phyloP scores from a whole-genome alignment of 2,888 invertebrate genomes.

The Papilio gigon region DNA sequence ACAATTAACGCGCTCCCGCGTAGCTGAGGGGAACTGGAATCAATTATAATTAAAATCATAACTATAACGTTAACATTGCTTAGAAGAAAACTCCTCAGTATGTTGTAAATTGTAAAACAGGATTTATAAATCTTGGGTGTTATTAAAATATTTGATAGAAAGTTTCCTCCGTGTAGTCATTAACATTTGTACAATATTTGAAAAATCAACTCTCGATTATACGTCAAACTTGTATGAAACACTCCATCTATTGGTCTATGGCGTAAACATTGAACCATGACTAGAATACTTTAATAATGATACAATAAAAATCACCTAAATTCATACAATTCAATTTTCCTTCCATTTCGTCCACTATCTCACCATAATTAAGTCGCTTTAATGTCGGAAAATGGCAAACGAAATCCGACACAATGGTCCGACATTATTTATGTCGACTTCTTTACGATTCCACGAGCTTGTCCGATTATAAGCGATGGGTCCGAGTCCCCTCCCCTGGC shows the following conservation, averaged over 20 bases:
- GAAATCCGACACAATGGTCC: conserved; percentile 8
- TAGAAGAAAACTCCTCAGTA: background rate
- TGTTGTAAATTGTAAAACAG: background rate
- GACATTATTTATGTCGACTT: conserved; percentile 28
- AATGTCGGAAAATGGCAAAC: conserved; percentile 13
- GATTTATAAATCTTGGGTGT: background rate
- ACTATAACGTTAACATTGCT: background rate
- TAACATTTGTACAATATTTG: no score
- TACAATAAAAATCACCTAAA: background rate
- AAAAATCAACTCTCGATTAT: background rate
- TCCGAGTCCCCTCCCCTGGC: background rate
- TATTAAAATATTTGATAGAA: background rate
- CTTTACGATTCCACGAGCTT: conserved; percentile 23
- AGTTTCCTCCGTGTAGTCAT: no score
- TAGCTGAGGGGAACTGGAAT: background rate
- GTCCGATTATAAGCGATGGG: conserved; percentile 17
- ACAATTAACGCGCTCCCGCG: conserved; percentile 2
- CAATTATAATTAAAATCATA: background rate
- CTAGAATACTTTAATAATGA: no score
- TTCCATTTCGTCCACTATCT: background rate
- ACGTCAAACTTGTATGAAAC: no score
- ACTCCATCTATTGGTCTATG: no score
- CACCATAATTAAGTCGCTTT: conserved; percentile 24
- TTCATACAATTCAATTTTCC: background rate
- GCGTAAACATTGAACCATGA: no score